Percentiles rank a stretch among this genome's conserved stretches.
Evolutionary conservation across 1,140 invertebrate species (phyloP).

Genomic region (Conus ventricosus): DNA sequence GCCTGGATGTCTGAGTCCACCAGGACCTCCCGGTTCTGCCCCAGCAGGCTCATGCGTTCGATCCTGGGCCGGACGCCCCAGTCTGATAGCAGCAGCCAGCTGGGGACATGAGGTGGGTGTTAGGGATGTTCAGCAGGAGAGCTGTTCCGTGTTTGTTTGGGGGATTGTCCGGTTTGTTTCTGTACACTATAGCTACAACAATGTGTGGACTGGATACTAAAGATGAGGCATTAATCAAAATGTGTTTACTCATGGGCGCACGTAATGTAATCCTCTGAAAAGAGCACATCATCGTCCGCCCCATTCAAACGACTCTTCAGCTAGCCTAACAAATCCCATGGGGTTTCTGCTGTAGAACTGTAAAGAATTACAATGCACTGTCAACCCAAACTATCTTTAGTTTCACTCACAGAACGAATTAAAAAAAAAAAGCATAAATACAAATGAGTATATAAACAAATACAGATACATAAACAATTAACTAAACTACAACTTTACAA

Average conservation of each 20-base stretch:
- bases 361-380: too few relatives aligned
- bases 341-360: too few relatives aligned
- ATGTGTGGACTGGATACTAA: background rate
- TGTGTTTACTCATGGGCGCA: background rate
- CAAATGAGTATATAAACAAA: too few relatives aligned
- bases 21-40: conserved; percentile 83
- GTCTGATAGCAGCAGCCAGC: conserved; percentile 81
- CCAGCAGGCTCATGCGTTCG: conserved; percentile 89
- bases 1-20: conserved; percentile 88
- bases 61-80: conserved; percentile 93
- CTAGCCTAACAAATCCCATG: too few relatives aligned
- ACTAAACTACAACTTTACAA: too few relatives aligned
- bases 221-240: background rate
- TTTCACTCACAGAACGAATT: too few relatives aligned
- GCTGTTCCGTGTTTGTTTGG: background rate
- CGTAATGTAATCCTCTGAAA: background rate
- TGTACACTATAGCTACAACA: background rate
- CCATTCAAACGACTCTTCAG: too few relatives aligned
- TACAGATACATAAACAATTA: too few relatives aligned
- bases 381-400: too few relatives aligned
- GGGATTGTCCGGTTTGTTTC: too few relatives aligned
- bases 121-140: background rate
- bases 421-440: too few relatives aligned
- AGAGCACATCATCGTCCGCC: too few relatives aligned
- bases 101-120: conserved; percentile 28